Conservation (phyloP, 2,888 invertebrate species). For the Schrankia costaestrigalis region DNA sequence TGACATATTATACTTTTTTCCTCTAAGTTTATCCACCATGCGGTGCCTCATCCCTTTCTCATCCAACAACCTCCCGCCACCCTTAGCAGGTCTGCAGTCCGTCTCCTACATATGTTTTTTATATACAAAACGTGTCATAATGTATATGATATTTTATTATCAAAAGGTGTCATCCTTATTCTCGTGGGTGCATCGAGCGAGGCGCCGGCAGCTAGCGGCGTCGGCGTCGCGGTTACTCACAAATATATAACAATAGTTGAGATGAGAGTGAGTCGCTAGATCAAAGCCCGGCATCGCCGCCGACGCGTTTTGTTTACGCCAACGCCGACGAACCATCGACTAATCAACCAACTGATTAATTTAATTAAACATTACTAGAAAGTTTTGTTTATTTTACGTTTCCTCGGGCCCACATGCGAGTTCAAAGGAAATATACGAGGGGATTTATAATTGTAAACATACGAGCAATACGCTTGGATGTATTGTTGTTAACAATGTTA, state of each 20-base stretch:
- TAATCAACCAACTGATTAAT: conserved; percentile 80
- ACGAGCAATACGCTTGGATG: conserved; percentile 40
- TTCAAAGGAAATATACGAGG: conserved; percentile 74
- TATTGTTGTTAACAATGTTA: too few species aligned
- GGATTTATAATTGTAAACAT: conserved; percentile 77
- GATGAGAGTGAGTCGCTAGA: conserved; percentile 56
- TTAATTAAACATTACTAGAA: conserved; percentile 81
- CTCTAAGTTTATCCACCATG: too few species aligned
- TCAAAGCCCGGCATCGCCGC: conserved; percentile 63
- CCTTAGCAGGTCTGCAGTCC: too few species aligned
- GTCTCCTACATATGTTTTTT: too few species aligned
- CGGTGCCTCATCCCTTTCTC: too few species aligned
- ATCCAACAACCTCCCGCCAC: too few species aligned
- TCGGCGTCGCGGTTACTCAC: conserved; percentile 36
- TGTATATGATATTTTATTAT: too few species aligned
- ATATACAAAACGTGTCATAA: too few species aligned
- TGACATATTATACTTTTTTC: too few species aligned
- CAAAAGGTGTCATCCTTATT: conserved; percentile 36
- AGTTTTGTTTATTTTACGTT: conserved; percentile 79
- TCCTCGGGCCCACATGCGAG: conserved; percentile 79
- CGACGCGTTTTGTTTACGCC: conserved; percentile 70
- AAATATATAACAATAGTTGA: conserved; percentile 63
- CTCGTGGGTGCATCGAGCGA: conserved; percentile 23
- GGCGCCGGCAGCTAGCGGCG: conserved; percentile 40
- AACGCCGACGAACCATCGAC: conserved; percentile 73